phyloP scores from a whole-genome alignment of 53 echinoderm and acorn worm genomes.

The Temnopleurus reevesii region DNA sequence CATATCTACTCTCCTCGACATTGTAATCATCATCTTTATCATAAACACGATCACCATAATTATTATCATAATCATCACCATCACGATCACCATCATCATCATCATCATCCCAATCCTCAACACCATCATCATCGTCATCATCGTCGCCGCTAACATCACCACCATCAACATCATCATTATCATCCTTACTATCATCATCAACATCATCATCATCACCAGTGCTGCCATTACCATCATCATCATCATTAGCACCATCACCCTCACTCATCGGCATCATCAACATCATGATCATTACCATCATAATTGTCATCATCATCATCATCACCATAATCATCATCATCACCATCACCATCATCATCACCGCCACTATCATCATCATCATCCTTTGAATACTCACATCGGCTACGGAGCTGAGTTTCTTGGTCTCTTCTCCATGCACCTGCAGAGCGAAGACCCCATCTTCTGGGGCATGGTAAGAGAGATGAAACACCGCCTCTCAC shows the following conservation, averaged over 20 bases:
- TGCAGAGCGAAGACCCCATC: slow-evolving; percentile 90
- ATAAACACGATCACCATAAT: background rate
- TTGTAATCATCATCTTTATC: slow-evolving; percentile 3
- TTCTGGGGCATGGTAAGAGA: slow-evolving; percentile 95
- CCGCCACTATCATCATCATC: background rate
- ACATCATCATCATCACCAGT: background rate
- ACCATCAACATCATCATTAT: slow-evolving; percentile 11
- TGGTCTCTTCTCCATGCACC: slow-evolving; percentile 89
- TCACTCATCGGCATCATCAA: background rate
- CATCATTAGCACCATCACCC: background rate
- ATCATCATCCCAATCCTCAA: background rate
- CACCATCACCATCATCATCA: slow-evolving; percentile 14
- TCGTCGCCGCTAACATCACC: background rate
- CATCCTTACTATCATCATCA: background rate
- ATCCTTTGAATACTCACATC: slow-evolving; percentile 84
- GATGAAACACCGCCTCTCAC: slow-evolving; percentile 97
- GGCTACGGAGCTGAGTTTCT: slow-evolving; percentile 77
- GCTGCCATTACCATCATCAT: background rate
- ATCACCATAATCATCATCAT: slow-evolving; percentile 8
- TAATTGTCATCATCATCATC: slow-evolving; percentile 12
- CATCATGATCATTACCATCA: slow-evolving; percentile 24
- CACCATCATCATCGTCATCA: slow-evolving; percentile 17
- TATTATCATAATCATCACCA: background rate
- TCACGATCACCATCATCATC: slow-evolving; percentile 3
- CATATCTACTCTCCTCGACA: background rate